These are phyloP conservation scores for Abramis brama DNA, from an alignment of 2,113 vertebrate species.

Conservation along the genomic window DNA sequence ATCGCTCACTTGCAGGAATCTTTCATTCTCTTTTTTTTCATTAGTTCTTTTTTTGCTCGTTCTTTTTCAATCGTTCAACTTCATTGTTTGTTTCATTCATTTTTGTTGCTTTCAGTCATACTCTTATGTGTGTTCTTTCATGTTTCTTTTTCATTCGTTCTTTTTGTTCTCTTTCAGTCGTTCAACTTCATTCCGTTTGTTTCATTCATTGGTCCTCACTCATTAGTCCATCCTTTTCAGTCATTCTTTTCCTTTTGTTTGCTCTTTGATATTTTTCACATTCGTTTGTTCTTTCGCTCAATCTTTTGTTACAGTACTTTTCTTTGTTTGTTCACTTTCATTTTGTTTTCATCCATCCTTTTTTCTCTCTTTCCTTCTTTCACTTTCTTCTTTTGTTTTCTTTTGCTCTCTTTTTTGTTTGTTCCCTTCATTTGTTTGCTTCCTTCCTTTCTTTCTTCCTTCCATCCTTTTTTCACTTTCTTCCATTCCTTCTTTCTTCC, in stretches of 20 bases:
- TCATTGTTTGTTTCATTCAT: no score
- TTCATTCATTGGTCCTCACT: not conserved
- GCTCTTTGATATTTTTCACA: not conserved
- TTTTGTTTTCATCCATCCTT: not conserved
- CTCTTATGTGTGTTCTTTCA: not conserved
- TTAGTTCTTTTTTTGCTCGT: not conserved
- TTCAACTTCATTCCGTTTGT: not conserved
- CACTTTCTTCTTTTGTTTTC: not conserved
- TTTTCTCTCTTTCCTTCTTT: not conserved
- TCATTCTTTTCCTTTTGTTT: not conserved
- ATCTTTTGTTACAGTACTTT: not conserved
- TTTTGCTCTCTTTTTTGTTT: not conserved
- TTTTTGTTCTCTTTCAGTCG: not conserved
- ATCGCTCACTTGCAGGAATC: constrained; percentile 2
- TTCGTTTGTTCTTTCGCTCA: not conserved
- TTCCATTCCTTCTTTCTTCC: not conserved
- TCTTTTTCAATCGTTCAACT: not conserved
- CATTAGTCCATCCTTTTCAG: not conserved
- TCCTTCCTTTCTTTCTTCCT: not conserved
- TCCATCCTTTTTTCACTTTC: not conserved
- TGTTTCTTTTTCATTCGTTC: not conserved
- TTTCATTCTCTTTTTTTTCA: not conserved
- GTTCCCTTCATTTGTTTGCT: not conserved
- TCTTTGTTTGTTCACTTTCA: not conserved
- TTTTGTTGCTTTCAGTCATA: not conserved